Percentiles rank a stretch among this genome's conserved stretches.
Conservation (phyloP, 2,113 vertebrate genomes). For the Paramormyrops kingsleyae region DNA sequence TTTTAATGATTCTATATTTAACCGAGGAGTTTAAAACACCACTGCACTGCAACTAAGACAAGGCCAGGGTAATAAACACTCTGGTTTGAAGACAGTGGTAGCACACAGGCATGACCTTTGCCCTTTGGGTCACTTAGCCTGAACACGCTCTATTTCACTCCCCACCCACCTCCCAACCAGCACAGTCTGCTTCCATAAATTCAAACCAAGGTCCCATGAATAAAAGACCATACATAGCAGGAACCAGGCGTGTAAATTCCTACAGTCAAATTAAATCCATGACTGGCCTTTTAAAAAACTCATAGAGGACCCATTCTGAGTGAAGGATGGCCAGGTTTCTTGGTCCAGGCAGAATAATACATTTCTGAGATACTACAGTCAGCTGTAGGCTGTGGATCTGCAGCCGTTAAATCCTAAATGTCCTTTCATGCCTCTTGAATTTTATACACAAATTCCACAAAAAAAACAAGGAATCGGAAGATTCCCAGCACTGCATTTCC, state of each 20-base stretch:
- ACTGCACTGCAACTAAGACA: not conserved
- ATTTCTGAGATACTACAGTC: not conserved
- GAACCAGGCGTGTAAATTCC: not conserved
- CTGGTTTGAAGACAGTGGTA: not conserved
- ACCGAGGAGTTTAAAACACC: not conserved
- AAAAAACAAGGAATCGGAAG: not conserved
- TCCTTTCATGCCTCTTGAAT: not conserved
- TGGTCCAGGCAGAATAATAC: not conserved
- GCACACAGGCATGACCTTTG: not conserved
- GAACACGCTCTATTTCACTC: not conserved
- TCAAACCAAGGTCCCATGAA: not conserved
- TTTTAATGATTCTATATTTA: not conserved
- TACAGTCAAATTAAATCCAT: slow-evolving; percentile 1
- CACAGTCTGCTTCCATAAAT: not conserved
- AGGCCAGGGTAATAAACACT: not conserved
- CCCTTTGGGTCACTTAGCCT: not conserved
- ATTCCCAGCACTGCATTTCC: not conserved
- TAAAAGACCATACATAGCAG: not conserved
- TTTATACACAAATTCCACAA: not conserved
- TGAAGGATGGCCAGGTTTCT: not conserved
- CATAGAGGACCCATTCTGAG: not conserved
- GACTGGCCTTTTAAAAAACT: not conserved
- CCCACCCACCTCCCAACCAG: not conserved
- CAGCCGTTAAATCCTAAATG: not conserved
- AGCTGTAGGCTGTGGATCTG: not conserved